Conservation (phyloP, 2,888 invertebrate species). For the Octodonta nipae region DNA sequence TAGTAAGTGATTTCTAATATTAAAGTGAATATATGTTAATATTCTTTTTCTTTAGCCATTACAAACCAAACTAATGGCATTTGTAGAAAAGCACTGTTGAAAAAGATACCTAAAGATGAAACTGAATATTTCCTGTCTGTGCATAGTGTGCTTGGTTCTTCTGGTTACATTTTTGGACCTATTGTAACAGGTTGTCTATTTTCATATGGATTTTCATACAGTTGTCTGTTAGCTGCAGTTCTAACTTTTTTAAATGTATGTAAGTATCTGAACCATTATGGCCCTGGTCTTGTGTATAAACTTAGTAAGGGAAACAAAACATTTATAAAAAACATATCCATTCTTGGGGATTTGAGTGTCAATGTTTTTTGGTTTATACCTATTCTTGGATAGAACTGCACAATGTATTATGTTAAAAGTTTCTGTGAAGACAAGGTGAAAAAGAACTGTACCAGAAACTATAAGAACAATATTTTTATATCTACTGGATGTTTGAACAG, state of each 20-base stretch:
- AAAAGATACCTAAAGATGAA: background rate
- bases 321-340: too few species aligned
- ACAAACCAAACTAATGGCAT: background rate
- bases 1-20: background rate
- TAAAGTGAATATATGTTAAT: background rate
- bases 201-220: background rate
- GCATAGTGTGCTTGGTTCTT: background rate
- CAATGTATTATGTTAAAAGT: too few species aligned
- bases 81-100: background rate
- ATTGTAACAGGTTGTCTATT: background rate
- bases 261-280: too few species aligned
- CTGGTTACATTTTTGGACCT: background rate
- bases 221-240: background rate
- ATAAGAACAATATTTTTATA: too few species aligned
- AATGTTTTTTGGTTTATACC: too few species aligned
- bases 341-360: too few species aligned
- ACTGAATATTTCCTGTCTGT: background rate
- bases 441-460: too few species aligned
- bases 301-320: too few species aligned
- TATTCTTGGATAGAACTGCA: too few species aligned
- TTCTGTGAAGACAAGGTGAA: too few species aligned
- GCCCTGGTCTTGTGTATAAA: too few species aligned
- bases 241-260: background rate
- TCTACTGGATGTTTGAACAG: too few species aligned
- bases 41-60: background rate